phyloP scores from a whole-genome alignment of 2,888 invertebrate genomes.

The Agrotis clavis region DNA sequence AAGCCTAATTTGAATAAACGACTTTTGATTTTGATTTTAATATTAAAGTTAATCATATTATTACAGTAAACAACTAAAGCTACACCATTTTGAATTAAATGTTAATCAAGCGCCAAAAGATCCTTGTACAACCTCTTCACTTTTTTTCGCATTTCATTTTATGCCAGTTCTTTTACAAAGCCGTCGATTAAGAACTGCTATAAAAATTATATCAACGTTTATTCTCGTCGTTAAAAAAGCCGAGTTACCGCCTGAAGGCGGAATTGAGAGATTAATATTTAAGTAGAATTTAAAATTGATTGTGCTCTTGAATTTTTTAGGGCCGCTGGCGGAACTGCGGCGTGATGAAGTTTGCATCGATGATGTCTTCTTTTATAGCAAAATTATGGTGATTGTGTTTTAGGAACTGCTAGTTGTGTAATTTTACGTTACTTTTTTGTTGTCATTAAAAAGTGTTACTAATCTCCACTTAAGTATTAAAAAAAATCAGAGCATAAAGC shows the following conservation, averaged over 20 bases:
- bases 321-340: neutral
- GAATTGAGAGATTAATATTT: conserved; percentile 47
- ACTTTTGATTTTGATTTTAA: too few relatives aligned
- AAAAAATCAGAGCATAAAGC: too few relatives aligned
- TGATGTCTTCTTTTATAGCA: neutral
- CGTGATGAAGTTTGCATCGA: neutral
- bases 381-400: neutral
- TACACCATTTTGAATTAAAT: neutral
- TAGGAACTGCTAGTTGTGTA: neutral
- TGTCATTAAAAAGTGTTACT: neutral
- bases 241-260: neutral
- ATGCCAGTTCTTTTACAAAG: conserved; percentile 25
- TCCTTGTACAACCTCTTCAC: neutral
- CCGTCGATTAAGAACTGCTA: conserved; percentile 46
- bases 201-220: conserved; percentile 57
- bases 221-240: conserved; percentile 51
- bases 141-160: conserved; percentile 13
- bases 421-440: too few relatives aligned
- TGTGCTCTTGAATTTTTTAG: conserved; percentile 26
- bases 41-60: too few relatives aligned
- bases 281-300: conserved; percentile 49
- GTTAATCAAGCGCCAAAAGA: neutral
- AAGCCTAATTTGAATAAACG: too few relatives aligned
- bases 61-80: neutral
- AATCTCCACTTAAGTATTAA: too few relatives aligned